Evolutionary conservation across 2,113 vertebrate genomes (phyloP).

Genomic region (Rhea pennata): DNA sequence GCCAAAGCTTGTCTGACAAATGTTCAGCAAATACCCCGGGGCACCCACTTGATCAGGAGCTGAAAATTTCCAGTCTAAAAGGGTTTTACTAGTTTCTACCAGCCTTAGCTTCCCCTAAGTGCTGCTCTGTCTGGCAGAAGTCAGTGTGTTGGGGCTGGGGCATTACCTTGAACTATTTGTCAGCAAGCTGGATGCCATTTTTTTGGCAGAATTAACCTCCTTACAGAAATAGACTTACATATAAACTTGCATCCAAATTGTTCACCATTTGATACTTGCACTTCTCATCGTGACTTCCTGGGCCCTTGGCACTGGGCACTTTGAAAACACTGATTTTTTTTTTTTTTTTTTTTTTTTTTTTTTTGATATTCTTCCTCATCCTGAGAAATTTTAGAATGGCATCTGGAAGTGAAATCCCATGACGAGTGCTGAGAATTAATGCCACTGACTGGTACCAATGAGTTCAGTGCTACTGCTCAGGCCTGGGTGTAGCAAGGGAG

Average conservation of each 20-base stretch:
- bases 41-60: background rate
- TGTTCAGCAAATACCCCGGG: background rate
- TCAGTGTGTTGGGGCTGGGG: background rate
- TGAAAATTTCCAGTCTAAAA: background rate
- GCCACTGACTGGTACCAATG: background rate
- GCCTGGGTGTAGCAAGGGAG: background rate
- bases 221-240: background rate
- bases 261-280: background rate
- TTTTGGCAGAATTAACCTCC: background rate
- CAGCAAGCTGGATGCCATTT: background rate
- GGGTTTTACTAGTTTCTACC: background rate
- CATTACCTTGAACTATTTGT: background rate
- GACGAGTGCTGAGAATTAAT: background rate
- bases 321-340: background rate
- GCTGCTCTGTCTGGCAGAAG: background rate
- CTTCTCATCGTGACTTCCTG: fast-evolving
- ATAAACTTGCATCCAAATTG: background rate
- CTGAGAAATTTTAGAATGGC: background rate
- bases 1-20: too few species aligned
- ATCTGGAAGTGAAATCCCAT: background rate
- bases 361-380: background rate
- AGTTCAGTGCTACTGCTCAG: fast-evolving
- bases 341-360: too few species aligned
- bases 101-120: fast-evolving
- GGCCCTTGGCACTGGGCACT: background rate